Percentiles rank a stretch among this genome's conserved stretches.
phyloP scores from a whole-genome alignment of 2,888 invertebrate genomes.

The Zonitis immaculata region DNA sequence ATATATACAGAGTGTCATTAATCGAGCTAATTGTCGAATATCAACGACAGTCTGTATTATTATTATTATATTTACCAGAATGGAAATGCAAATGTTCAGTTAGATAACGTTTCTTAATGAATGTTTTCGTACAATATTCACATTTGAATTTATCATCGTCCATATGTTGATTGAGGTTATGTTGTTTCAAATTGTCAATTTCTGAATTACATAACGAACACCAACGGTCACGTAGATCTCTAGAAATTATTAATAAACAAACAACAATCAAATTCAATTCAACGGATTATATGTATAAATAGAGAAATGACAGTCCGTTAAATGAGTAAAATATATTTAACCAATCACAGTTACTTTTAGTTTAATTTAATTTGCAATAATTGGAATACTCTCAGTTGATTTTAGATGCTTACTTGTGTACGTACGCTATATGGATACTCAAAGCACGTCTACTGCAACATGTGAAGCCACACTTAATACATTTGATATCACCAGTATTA shows the following conservation, averaged over 20 bases:
- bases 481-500: no score
- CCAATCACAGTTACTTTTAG: background rate
- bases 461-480: constrained; percentile 34
- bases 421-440: constrained; percentile 35
- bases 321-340: background rate
- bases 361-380: no score
- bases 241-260: constrained; percentile 13
- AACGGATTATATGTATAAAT: no score
- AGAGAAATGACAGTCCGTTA: no score
- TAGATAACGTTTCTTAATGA: constrained; percentile 33
- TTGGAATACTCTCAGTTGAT: background rate
- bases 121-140: constrained; percentile 35
- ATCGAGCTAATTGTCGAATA: constrained; percentile 1
- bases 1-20: background rate
- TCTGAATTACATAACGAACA: constrained; percentile 36
- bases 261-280: background rate
- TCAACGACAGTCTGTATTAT: no score
- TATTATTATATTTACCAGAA: constrained; percentile 27
- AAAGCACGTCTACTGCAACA: constrained; percentile 32
- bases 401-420: constrained; percentile 35
- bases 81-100: constrained; percentile 38
- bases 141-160: constrained; percentile 30
- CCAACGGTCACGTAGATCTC: constrained; percentile 36
- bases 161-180: constrained; percentile 25
- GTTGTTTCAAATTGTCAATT: constrained; percentile 29